phyloP scores from a whole-genome alignment of 2,113 vertebrate genomes.

The Carollia perspicillata region DNA sequence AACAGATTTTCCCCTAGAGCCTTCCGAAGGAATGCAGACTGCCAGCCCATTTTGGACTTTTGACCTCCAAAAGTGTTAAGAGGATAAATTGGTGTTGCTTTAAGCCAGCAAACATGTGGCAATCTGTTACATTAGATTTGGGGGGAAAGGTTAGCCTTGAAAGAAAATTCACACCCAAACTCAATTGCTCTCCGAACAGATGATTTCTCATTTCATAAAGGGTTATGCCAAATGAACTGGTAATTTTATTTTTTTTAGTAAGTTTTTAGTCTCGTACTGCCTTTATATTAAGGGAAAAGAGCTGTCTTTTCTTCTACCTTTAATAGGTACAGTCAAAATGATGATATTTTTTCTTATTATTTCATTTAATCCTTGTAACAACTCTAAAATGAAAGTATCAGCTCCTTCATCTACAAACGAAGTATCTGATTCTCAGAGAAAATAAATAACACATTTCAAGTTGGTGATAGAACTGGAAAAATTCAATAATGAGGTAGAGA shows the following conservation, averaged over 20 bases:
- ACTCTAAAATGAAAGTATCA: not conserved
- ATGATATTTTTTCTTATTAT: not conserved
- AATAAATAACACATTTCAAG: not conserved
- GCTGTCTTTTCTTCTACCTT: not conserved
- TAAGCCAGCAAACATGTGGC: not conserved
- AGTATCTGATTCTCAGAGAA: not conserved
- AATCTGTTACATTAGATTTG: not conserved
- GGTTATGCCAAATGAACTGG: not conserved
- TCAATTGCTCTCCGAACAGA: not conserved
- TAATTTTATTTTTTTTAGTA: not conserved
- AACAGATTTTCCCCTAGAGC: not conserved
- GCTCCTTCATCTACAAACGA: not conserved
- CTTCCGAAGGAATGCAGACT: not conserved
- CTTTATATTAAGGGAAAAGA: not conserved
- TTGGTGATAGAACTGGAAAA: not conserved
- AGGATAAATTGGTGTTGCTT: not conserved
- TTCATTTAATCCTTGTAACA: conserved; percentile 6
- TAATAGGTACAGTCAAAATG: not conserved
- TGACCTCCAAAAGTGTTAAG: not conserved
- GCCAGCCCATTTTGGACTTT: not conserved
- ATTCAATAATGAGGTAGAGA: not conserved
- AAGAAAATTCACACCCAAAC: not conserved
- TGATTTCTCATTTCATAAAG: not conserved
- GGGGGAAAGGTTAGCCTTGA: not conserved
- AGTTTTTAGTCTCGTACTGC: not conserved